phyloP scores from a whole-genome alignment of 2,113 vertebrate genomes.

The Syngnathus scovelli region DNA sequence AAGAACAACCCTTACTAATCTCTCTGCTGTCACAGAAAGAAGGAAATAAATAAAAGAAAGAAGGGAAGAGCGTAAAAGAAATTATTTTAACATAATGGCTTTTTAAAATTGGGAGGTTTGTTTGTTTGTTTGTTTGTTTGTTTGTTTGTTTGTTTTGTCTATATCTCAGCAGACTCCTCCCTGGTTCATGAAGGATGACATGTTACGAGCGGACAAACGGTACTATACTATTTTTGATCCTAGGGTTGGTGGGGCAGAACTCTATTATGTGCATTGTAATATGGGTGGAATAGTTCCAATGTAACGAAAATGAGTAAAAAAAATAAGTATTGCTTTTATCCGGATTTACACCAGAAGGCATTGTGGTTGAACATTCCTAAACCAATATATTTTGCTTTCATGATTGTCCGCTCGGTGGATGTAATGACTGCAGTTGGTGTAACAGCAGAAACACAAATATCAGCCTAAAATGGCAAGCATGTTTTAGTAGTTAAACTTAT shows the following conservation, averaged over 20 bases:
- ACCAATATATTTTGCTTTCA: background rate
- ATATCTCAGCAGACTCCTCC: background rate
- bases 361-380: background rate
- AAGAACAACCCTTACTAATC: slow-evolving; percentile 23
- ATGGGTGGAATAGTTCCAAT: background rate
- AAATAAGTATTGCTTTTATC: background rate
- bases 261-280: background rate
- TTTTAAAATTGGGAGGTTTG: background rate
- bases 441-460: background rate
- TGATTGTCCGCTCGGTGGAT: no score
- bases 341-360: background rate
- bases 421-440: background rate
- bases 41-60: slow-evolving; percentile 10
- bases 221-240: background rate
- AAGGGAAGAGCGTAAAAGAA: background rate
- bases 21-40: slow-evolving; percentile 4
- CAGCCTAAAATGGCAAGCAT: background rate
- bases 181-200: background rate
- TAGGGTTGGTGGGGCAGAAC: background rate
- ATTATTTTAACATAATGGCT: background rate
- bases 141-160: background rate
- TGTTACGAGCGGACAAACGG: background rate
- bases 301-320: background rate
- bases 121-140: background rate
- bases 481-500: no score